These are phyloP conservation scores for Dimorphilus gyrociliatus DNA, from an alignment of 2,888 invertebrate species.

Conservation along the genomic window DNA sequence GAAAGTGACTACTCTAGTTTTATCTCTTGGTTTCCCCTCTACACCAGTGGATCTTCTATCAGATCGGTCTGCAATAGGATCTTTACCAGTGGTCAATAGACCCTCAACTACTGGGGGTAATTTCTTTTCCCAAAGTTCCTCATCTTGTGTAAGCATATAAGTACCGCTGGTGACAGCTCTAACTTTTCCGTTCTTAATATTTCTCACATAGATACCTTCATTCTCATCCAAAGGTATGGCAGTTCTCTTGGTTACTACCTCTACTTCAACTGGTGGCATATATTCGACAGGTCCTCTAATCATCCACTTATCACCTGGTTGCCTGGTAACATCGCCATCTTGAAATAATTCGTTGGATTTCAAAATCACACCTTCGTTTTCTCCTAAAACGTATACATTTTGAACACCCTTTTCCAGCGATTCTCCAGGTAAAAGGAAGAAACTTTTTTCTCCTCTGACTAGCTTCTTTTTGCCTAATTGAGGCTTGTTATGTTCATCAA, in stretches of 20 bases:
- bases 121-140: constrained; percentile 36
- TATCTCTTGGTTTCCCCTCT: constrained; percentile 22
- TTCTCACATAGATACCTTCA: constrained; percentile 32
- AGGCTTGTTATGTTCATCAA: constrained; percentile 30
- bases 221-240: constrained; percentile 42
- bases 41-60: constrained; percentile 8
- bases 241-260: constrained; percentile 36
- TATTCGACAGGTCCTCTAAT: constrained; percentile 41
- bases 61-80: constrained; percentile 40
- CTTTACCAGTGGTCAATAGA: constrained; percentile 24
- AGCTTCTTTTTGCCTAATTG: constrained; percentile 40
- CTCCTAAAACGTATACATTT: constrained; percentile 39
- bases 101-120: constrained; percentile 36
- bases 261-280: constrained; percentile 41
- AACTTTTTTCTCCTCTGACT: constrained; percentile 40
- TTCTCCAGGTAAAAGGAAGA: constrained; percentile 42
- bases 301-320: constrained; percentile 42
- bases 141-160: constrained; percentile 41
- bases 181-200: constrained; percentile 20
- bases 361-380: constrained; percentile 41
- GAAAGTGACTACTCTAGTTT: constrained; percentile 36
- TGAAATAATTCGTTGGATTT: constrained; percentile 37
- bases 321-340: constrained; percentile 22
- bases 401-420: constrained; percentile 39
- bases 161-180: constrained; percentile 39